Percentiles rank a stretch among this genome's conserved stretches.
phyloP scores from a whole-genome alignment of 2,888 invertebrate genomes.

The Callyntrura guangdongensis region DNA sequence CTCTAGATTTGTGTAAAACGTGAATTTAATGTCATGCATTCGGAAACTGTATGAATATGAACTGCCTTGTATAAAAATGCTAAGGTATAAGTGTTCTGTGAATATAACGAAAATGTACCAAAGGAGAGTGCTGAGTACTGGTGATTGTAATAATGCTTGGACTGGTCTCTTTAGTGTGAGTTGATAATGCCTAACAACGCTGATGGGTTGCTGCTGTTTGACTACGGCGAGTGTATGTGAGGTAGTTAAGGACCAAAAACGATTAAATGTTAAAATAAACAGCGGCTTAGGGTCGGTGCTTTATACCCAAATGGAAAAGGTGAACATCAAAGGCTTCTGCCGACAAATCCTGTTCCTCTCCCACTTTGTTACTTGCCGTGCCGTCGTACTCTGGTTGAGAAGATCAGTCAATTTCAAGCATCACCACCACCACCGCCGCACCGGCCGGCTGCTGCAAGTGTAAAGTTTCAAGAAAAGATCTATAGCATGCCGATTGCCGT shows the following conservation, averaged over 20 bases:
- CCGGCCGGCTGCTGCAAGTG: conserved; percentile 69
- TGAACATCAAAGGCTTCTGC: conserved; percentile 84
- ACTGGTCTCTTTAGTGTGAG: conserved; percentile 45
- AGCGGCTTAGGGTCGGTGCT: conserved; percentile 81
- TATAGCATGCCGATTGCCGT: conserved; percentile 38
- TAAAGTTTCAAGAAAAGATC: conserved; percentile 49
- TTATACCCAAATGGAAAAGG: conserved; percentile 84
- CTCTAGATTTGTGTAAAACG: conserved; percentile 71
- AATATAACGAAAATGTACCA: conserved; percentile 19
- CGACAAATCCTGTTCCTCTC: conserved; percentile 81
- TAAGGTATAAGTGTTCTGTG: not conserved
- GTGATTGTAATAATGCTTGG: conserved; percentile 31
- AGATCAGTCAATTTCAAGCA: conserved; percentile 78
- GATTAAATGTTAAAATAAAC: conserved; percentile 85
- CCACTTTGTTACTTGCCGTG: conserved; percentile 77
- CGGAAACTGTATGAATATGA: conserved; percentile 7
- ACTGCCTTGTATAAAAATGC: not conserved
- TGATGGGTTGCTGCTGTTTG: conserved; percentile 70
- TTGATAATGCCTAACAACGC: conserved; percentile 52
- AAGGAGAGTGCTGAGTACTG: conserved; percentile 55
- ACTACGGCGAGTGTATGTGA: conserved; percentile 78
- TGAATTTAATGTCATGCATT: conserved; percentile 70
- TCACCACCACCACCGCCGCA: conserved; percentile 53
- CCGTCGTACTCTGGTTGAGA: conserved; percentile 69
- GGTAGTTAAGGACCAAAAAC: conserved; percentile 83